phyloP scores from a whole-genome alignment of 2,113 vertebrate genomes.

The Seriola quinqueradiata region DNA sequence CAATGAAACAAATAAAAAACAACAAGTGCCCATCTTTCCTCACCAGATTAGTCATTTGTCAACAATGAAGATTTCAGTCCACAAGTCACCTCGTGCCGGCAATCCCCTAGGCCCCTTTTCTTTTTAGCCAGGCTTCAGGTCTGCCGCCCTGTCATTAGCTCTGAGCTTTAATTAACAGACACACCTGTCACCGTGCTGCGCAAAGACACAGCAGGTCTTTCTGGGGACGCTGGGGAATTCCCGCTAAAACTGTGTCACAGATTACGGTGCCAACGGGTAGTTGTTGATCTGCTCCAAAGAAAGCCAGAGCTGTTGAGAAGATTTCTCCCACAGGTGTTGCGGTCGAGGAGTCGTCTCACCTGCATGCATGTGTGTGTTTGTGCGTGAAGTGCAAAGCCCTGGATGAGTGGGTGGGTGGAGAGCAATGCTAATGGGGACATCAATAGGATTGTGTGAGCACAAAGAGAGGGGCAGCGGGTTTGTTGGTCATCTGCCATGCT shows the following conservation, averaged over 20 bases:
- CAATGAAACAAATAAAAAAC: background rate
- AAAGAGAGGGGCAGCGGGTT: conserved; percentile 47
- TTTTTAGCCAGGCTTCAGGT: conserved; percentile 48
- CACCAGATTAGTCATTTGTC: conserved; percentile 33
- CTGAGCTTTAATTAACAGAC: conserved; percentile 73
- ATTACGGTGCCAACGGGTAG: conserved; percentile 1
- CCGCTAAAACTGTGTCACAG: conserved; percentile 33
- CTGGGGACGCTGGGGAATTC: conserved; percentile 60
- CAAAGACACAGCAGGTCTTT: conserved; percentile 53
- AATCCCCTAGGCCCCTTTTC: conserved; percentile 47
- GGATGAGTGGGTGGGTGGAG: conserved; percentile 26
- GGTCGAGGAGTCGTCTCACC: conserved; percentile 22
- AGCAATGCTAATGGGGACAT: conserved; percentile 61
- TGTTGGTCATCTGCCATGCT: conserved; percentile 69
- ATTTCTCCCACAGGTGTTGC: conserved; percentile 39
- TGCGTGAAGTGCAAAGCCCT: conserved; percentile 16
- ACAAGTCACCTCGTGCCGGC: conserved; percentile 13
- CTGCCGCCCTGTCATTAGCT: conserved; percentile 72
- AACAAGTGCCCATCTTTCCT: conserved; percentile 5
- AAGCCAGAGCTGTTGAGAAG: conserved; percentile 8
- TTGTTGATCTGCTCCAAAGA: conserved; percentile 32
- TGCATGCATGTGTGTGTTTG: conserved; percentile 20
- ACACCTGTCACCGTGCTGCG: conserved; percentile 73
- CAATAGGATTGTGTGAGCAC: conserved; percentile 41
- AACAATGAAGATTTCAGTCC: conserved; percentile 36